A percentile compares a stretch with the other conserved stretches of the same genome.
Conservation (phyloP, 2,113 vertebrate genomes). For the Ceratotherium simum region DNA sequence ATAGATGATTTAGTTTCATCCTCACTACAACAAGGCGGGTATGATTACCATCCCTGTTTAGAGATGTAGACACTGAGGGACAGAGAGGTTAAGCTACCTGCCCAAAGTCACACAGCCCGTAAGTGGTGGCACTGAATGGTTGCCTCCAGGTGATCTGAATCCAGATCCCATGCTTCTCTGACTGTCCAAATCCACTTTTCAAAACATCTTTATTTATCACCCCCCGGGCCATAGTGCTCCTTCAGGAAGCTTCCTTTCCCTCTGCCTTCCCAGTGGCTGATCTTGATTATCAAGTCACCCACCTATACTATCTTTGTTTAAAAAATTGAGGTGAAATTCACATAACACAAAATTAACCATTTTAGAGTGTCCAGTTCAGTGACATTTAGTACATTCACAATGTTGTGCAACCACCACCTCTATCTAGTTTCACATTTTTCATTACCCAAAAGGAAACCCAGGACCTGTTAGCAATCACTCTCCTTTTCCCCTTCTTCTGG, state of each 20-base stretch:
- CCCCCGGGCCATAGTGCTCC: background rate
- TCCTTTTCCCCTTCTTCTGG: background rate
- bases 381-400: background rate
- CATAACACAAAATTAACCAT: background rate
- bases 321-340: background rate
- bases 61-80: background rate
- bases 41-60: background rate
- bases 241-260: background rate
- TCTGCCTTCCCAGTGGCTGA: background rate
- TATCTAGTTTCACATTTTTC: background rate
- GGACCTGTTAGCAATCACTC: background rate
- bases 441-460: background rate
- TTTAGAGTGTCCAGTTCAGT: background rate
- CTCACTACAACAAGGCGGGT: background rate
- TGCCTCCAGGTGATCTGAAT: background rate
- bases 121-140: background rate
- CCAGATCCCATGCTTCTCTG: background rate
- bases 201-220: background rate
- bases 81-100: background rate
- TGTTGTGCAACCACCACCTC: background rate
- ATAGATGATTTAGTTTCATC: background rate
- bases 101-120: background rate
- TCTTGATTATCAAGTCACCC: background rate
- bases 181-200: background rate
- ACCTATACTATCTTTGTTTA: background rate